Evolutionary conservation across 2,888 invertebrate genomes (phyloP), one percentile per base, ranked within the genome.

Genomic region (Oscheius myriophilus): DNA sequence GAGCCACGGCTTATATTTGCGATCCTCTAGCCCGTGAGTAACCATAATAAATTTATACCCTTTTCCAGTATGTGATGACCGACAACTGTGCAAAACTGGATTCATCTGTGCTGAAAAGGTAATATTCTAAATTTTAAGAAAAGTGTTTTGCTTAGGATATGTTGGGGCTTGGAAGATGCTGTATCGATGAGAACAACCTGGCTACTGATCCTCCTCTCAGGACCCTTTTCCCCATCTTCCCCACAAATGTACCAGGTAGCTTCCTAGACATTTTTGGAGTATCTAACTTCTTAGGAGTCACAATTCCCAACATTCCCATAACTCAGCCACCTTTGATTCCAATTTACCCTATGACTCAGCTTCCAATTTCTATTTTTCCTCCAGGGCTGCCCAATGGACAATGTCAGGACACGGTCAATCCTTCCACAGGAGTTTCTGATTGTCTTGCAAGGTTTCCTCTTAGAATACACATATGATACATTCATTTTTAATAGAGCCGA

Each of bases 81-180:
- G 39, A 16, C 39, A 41, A 51, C 39, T 26, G 16, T 63, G 63
- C 23, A 26, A 14, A 18, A 4, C 2, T 33, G 63, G 52, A 21
- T 18, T 63, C 6, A 25, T 23, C 16, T 63, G 63, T 51, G 14
- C 18, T 14, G 25, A 63, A 12, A 54, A 41, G 14, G 64, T 65
- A 21, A 41, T 11, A 21, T 25, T 16, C 21, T 1, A 45, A 42
- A 7, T 23, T 42, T 26, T 41, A 26, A 18, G 1, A 52, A 23
- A n/a, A n/a, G n/a, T n/a, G n/a, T n/a, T n/a, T 16, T 53, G 2
- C 21, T 54, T 33, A 65, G 55, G 46, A 65, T 25, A 49, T 23
- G 18, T 33, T 61, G 16, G 64, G 54, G 2, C 43, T 65, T 18
- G 64, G 64, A 7, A 18, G 26, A 65, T 65, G 64, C 25, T 65